Evolutionary conservation across 2,113 vertebrate genomes (phyloP).

Genomic region (Trichechus manatus): DNA sequence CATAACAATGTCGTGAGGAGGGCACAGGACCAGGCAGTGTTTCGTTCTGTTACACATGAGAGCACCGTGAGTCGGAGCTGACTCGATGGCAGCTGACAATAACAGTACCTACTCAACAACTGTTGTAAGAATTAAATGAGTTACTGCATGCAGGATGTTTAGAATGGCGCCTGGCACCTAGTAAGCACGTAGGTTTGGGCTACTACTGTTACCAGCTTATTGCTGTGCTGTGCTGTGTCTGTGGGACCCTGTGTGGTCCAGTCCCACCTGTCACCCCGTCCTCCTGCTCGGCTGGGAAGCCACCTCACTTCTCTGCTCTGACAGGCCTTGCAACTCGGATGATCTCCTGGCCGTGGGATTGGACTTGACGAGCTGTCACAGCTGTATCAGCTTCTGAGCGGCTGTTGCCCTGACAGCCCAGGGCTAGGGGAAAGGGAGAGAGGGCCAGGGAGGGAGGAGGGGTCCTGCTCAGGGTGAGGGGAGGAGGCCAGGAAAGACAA

Average conservation of each 20-base stretch:
- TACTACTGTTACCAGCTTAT: neutral
- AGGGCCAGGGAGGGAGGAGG: neutral
- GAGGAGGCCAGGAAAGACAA: neutral
- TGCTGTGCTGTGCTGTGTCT: neutral
- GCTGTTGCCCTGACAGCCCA: slow-evolving; percentile 31
- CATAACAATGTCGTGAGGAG: too few relatives aligned
- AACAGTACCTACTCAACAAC: neutral
- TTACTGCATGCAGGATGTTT: neutral
- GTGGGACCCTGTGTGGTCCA: neutral
- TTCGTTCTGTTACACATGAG: neutral
- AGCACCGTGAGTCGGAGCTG: neutral
- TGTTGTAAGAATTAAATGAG: neutral
- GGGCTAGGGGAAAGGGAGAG: neutral
- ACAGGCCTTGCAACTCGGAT: slow-evolving; percentile 61
- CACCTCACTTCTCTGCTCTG: slow-evolving; percentile 10
- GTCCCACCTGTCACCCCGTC: neutral
- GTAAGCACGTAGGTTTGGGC: neutral
- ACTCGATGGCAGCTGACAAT: neutral
- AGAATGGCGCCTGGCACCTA: neutral
- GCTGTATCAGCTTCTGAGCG: slow-evolving; percentile 62
- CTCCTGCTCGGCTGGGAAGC: neutral
- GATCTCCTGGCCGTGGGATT: slow-evolving; percentile 63
- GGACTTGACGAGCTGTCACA: slow-evolving; percentile 75
- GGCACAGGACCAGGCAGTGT: neutral
- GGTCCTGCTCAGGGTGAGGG: neutral